Conservation (phyloP, 2,797 vertebrate species). For the Merluccius polli region DNA sequence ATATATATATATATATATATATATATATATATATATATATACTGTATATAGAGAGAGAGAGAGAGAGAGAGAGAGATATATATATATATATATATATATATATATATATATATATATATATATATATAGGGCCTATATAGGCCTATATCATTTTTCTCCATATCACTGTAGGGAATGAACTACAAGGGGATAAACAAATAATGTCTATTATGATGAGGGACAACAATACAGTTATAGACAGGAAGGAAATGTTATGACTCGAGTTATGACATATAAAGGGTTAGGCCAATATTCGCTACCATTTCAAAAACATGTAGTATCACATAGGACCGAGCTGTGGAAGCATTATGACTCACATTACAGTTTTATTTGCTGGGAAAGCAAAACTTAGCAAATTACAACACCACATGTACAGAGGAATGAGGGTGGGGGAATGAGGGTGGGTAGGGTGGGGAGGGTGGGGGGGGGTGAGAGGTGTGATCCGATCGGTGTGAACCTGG, state of each 20-base stretch:
- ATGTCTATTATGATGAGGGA: neutral
- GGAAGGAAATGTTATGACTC: too few relatives aligned
- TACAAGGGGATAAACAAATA: neutral
- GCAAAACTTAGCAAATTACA: neutral
- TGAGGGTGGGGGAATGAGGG: neutral
- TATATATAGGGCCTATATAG: too few relatives aligned
- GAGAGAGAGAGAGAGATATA: neutral
- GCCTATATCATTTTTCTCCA: neutral
- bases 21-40: too few relatives aligned
- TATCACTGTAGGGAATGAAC: neutral
- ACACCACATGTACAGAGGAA: too few relatives aligned
- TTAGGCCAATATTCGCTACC: too few relatives aligned
- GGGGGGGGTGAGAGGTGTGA: conserved; percentile 32
- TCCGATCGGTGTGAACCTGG: conserved; percentile 19
- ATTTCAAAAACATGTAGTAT: too few relatives aligned
- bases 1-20: neutral
- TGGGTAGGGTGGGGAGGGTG: neutral
- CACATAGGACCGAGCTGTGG: neutral
- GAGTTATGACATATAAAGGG: too few relatives aligned
- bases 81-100: too few relatives aligned
- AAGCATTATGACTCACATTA: neutral
- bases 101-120: too few relatives aligned
- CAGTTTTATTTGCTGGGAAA: neutral
- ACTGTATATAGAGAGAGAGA: too few relatives aligned
- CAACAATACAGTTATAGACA: neutral